phyloP scores from a whole-genome alignment of 2,888 invertebrate genomes.

The Tachina fera region DNA sequence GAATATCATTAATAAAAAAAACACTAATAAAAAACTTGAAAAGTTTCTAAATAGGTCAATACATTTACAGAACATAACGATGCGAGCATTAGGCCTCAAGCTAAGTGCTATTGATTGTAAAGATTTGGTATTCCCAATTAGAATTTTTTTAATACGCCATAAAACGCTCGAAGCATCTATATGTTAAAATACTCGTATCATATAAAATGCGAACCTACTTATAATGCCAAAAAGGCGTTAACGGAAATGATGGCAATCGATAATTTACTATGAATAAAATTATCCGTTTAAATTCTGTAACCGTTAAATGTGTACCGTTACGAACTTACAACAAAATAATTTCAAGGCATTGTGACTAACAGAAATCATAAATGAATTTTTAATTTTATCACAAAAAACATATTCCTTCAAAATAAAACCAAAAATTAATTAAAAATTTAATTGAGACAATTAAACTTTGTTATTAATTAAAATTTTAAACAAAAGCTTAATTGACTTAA shows the following conservation, averaged over 20 bases:
- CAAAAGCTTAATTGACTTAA: too few relatives aligned
- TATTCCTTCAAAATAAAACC: too few relatives aligned
- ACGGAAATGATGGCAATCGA: neutral
- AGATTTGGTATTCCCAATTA: neutral
- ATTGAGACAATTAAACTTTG: too few relatives aligned
- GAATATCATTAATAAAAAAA: slow-evolving; percentile 7
- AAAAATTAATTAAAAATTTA: too few relatives aligned
- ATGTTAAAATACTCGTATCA: neutral
- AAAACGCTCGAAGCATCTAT: neutral
- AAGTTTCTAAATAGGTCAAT: slow-evolving; percentile 7
- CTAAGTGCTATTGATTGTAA: neutral
- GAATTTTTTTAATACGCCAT: neutral
- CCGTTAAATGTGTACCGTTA: neutral
- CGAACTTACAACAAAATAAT: neutral
- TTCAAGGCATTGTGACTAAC: neutral
- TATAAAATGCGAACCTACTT: neutral
- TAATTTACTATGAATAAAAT: neutral
- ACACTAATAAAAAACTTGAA: neutral
- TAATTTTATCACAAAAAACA: too few relatives aligned
- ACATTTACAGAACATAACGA: neutral
- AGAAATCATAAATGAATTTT: too few relatives aligned
- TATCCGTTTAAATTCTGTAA: neutral
- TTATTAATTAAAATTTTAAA: too few relatives aligned
- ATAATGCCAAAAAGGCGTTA: neutral
- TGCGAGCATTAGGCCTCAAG: neutral